Evolutionary conservation across 1,140 invertebrate genomes (phyloP), one percentile per base, ranked within the genome.

Genomic region (Bacillus rossius): DNA sequence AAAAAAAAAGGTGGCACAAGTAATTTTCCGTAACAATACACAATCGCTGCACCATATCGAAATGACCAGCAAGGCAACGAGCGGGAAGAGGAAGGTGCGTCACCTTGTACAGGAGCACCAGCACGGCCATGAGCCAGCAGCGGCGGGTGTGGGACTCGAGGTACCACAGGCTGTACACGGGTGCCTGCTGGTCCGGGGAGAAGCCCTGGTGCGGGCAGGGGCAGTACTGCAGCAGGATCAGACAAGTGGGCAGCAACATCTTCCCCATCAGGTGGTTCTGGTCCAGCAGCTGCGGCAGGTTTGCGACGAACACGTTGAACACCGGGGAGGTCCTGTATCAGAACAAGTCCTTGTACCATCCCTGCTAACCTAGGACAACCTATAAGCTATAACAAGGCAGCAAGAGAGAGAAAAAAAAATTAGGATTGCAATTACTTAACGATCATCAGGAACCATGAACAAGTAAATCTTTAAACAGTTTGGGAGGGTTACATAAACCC

Each of bases 31-130:
- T n/a, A n/a, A n/a, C n/a, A n/a, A n/a, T n/a, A n/a, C n/a, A n/a
- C n/a, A n/a, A n/a, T n/a, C n/a, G n/a, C n/a, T n/a, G n/a, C n/a
- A n/a, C n/a, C n/a, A n/a, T n/a, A n/a, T n/a, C n/a, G n/a, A n/a
- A n/a, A n/a, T n/a, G n/a, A n/a, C n/a, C n/a, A n/a, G n/a, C n/a
- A n/a, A n/a, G n/a, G n/a, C n/a, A n/a, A n/a, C n/a, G n/a, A n/a
- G n/a, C n/a, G n/a, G n/a, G n/a, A n/a, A n/a, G n/a, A n/a, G n/a
- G 5, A 34, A 34, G 29, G 10, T 34, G 4, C 29, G 4, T 67
- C 74, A 95, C 94, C 82, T 99, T 99, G 69, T 99, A 99, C 0
- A 99, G 78, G 60, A 99, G 85, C 10, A 98, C 92, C n/a, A 98
- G 82, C 16, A 98, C 70, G 19, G 94, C 83, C 77, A 92, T 89